Evolutionary conservation across 2,888 invertebrate species (phyloP).

Genomic region (Drosophila quinaria): DNA sequence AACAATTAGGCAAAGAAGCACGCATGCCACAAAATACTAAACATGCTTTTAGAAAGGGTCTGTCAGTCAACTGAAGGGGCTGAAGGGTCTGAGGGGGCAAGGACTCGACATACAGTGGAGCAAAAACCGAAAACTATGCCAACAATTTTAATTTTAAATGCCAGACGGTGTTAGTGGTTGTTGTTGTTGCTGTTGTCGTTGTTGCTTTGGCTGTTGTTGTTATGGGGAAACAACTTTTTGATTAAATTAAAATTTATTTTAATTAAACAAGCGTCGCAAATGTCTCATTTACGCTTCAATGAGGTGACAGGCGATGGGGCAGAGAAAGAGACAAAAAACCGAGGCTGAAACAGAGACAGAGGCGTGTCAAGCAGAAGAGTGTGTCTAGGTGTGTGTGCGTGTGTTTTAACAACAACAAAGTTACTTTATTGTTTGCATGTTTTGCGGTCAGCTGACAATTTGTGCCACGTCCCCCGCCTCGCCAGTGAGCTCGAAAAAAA

Average conservation of each 20-base stretch:
- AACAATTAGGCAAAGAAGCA: constrained; percentile 34
- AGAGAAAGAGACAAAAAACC: constrained; percentile 14
- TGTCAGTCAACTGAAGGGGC: constrained; percentile 10
- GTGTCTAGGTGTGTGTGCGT: not conserved
- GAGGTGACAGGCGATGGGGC: constrained; percentile 73
- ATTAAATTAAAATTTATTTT: constrained; percentile 83
- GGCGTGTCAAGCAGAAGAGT: constrained; percentile 24
- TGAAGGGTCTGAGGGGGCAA: not conserved
- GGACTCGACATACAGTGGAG: constrained; percentile 17
- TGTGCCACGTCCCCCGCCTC: constrained; percentile 23
- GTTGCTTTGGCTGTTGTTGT: constrained; percentile 27
- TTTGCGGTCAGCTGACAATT: constrained; percentile 74
- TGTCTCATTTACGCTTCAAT: constrained; percentile 83
- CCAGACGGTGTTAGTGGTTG: constrained; percentile 55
- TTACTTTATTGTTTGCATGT: constrained; percentile 72
- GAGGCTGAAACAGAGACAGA: constrained; percentile 4
- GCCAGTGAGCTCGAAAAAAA: constrained; percentile 23
- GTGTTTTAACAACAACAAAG: constrained; percentile 36
- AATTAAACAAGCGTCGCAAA: constrained; percentile 83
- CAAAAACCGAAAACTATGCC: constrained; percentile 66
- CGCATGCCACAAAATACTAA: constrained; percentile 23
- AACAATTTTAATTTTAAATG: constrained; percentile 79
- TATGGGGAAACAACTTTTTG: constrained; percentile 72
- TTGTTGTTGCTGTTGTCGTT: constrained; percentile 28
- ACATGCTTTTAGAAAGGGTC: constrained; percentile 10